Conservation (phyloP, 2,888 invertebrate species). For the Ornithoptera priamus region DNA sequence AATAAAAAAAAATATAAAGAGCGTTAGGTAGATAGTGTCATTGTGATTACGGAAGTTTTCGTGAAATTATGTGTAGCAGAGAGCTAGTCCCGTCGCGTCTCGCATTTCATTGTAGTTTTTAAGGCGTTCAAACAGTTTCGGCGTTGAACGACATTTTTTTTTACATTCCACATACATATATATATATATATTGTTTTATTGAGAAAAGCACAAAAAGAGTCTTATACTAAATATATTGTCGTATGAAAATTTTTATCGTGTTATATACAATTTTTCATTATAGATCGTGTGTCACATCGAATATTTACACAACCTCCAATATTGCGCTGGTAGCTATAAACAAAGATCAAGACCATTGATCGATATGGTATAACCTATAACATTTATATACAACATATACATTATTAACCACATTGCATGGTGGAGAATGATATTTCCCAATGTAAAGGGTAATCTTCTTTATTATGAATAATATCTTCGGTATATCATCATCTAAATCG, state of each 20-base stretch:
- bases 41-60: conserved; percentile 31
- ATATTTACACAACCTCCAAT: neutral
- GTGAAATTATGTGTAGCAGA: conserved; percentile 62
- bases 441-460: no score
- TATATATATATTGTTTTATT: conserved; percentile 35
- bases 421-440: no score
- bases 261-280: neutral
- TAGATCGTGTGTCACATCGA: neutral
- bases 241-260: conserved; percentile 1
- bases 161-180: conserved; percentile 71
- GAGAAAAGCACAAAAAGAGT: conserved; percentile 52
- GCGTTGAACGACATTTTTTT: conserved; percentile 60
- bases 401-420: no score
- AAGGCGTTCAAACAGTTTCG: conserved; percentile 56
- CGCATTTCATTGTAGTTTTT: conserved; percentile 71
- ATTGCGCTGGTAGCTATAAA: neutral
- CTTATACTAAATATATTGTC: conserved; percentile 7
- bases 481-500: no score
- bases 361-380: no score
- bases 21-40: conserved; percentile 6
- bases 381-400: no score
- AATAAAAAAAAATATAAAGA: neutral
- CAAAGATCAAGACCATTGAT: no score
- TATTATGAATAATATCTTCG: no score
- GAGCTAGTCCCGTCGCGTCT: conserved; percentile 72